Evolutionary conservation across 2,888 invertebrate species (phyloP).

Genomic region (Synergus itoensis): DNA sequence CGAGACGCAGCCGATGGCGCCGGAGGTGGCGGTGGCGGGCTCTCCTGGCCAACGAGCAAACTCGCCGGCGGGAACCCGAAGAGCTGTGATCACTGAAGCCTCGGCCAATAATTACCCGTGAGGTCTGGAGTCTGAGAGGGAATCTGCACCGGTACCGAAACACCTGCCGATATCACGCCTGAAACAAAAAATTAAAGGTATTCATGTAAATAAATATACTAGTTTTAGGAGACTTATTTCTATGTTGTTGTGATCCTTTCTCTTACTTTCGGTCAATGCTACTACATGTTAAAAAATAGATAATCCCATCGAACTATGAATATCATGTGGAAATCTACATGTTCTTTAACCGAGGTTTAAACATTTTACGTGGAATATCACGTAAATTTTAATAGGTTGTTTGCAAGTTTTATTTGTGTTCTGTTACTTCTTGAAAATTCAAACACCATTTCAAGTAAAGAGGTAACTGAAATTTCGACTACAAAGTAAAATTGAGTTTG

Average conservation of each 20-base stretch:
- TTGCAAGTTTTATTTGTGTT: too few relatives aligned
- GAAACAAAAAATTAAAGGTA: slow-evolving; percentile 70
- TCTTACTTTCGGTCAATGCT: background rate
- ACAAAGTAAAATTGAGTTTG: too few relatives aligned
- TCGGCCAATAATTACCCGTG: slow-evolving; percentile 92
- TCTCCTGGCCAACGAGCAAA: slow-evolving; percentile 81
- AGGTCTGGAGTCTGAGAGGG: slow-evolving; percentile 91
- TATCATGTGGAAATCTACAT: too few relatives aligned
- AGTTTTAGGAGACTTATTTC: too few relatives aligned
- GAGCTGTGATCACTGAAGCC: slow-evolving; percentile 95
- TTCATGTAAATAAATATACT: background rate
- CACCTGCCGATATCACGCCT: slow-evolving; percentile 96
- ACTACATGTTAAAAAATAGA: background rate
- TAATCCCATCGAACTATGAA: background rate
- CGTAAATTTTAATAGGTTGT: too few relatives aligned
- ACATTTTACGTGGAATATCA: too few relatives aligned
- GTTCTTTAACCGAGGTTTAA: too few relatives aligned
- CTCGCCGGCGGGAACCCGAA: slow-evolving; percentile 91
- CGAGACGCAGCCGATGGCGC: slow-evolving; percentile 74
- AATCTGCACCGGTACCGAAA: slow-evolving; percentile 95
- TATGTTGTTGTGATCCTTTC: background rate
- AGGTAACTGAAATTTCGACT: too few relatives aligned
- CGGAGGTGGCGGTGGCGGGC: slow-evolving; percentile 79
- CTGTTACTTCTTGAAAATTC: too few relatives aligned
- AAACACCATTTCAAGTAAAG: too few relatives aligned